Evolutionary conservation across 2,113 vertebrate species (phyloP).

Genomic region (Camelus dromedarius): DNA sequence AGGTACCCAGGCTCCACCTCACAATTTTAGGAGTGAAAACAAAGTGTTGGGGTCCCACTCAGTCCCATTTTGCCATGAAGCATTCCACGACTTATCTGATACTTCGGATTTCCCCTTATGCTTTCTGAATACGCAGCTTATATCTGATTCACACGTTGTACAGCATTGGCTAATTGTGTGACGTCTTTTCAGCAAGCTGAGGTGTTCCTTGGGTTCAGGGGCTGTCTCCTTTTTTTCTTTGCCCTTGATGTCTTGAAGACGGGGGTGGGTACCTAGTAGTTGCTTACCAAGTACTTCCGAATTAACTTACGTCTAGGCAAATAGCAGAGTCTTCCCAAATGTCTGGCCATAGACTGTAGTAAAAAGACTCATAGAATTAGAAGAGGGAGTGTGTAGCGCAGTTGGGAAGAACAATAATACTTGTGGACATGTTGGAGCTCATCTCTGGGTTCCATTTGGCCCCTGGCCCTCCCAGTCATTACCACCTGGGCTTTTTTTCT

Average conservation of each 20-base stretch:
- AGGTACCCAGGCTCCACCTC: neutral
- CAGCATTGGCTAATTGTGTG: neutral
- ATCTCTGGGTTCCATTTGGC: neutral
- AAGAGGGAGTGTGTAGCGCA: too few relatives aligned
- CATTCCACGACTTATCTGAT: neutral
- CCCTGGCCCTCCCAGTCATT: neutral
- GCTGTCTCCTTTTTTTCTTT: neutral
- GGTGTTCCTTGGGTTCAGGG: neutral
- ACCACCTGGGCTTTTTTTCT: neutral
- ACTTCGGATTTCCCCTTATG: neutral
- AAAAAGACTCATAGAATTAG: neutral
- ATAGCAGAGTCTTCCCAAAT: neutral
- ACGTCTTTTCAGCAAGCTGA: neutral
- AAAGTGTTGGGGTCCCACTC: neutral
- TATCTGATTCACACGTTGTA: neutral
- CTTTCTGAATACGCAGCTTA: neutral
- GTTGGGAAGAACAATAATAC: neutral
- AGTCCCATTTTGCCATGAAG: neutral
- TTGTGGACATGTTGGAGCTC: neutral
- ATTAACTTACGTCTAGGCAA: neutral
- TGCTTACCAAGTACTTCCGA: neutral
- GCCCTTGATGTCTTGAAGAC: neutral
- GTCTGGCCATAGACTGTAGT: neutral
- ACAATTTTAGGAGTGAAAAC: neutral
- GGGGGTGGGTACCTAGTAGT: neutral